Evolutionary conservation across 2,113 vertebrate species (phyloP), one percentile per base, ranked within the genome.

Genomic region (Rissa tridactyla): DNA sequence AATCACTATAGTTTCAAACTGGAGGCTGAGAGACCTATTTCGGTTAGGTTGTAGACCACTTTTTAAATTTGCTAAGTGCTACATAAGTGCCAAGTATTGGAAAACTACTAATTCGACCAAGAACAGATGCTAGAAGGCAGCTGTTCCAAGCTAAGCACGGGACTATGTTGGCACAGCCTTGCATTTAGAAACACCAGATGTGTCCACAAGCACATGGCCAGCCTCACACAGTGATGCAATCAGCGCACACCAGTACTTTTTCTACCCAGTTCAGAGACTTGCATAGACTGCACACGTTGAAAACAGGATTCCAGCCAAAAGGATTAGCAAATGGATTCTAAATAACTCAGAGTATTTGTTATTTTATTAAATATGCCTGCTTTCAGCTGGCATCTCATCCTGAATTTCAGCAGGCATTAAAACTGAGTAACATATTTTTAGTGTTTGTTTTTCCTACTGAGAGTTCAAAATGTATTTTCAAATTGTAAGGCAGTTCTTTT

Each of bases 211-310:
- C 22, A 72, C 64, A 13, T 0, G 1, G 70, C 34, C 72, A 88
- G 72, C 38, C 65, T 71, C 13, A 7, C 51, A 55, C 0, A 0
- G 15, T 22, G 47, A 49, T 1, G 2, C 30, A 16, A 32, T 16
- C 36, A 26, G 19, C 3, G 6, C n/a, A 44, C 13, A 6, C 17
- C 71, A 46, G 17, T 9, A 40, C 10, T 3, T 62, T 38, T 70
- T 54, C 36, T 34, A 82, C 46, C 23, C 21, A 36, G 6, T 36
- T 73, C 83, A 54, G 68, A 88, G n/a, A 61, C 34, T 55, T 73
- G n/a, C n/a, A 68, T 3, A n/a, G 55, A 54, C 51, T 55, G 29
- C 51, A 49, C 46, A 78, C 38, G 32, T 34, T 66, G 46, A 60
- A 88, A 85, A 84, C 3, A 25, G 40, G 32, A 75, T 42, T 73